Percentiles rank a stretch among this genome's conserved stretches.
Conservation (phyloP, 2,113 vertebrate genomes). For the Rostratula benghalensis region DNA sequence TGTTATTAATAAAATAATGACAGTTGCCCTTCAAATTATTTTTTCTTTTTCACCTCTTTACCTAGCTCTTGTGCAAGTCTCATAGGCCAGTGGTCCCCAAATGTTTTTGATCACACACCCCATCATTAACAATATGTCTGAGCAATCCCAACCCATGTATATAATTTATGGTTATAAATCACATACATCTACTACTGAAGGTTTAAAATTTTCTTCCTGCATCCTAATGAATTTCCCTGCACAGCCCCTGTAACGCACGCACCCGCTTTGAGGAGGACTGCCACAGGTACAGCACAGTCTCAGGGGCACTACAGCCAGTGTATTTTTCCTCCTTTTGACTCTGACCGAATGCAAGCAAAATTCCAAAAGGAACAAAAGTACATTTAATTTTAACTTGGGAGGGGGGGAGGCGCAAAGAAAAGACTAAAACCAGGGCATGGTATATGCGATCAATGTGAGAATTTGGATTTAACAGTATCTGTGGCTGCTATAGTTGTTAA, state of each 20-base stretch:
- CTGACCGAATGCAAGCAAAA: background rate
- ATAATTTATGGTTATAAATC: background rate
- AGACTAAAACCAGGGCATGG: background rate
- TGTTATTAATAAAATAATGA: background rate
- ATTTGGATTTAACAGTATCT: background rate
- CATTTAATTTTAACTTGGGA: background rate
- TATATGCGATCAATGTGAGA: background rate
- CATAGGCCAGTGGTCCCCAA: background rate
- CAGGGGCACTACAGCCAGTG: background rate
- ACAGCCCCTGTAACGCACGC: background rate
- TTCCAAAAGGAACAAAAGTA: background rate
- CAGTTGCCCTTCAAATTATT: background rate
- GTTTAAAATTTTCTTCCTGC: background rate
- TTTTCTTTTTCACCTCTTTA: background rate
- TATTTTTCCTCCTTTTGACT: background rate
- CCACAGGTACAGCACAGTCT: background rate
- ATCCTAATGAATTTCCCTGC: background rate
- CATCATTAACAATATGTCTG: background rate
- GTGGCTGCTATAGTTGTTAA: background rate
- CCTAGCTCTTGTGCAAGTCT: background rate
- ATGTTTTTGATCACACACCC: background rate
- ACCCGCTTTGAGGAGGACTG: background rate
- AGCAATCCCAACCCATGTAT: background rate
- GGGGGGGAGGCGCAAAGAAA: background rate
- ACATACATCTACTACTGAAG: background rate